Evolutionary conservation across 2,797 vertebrate genomes (phyloP), one percentile per base, ranked within the genome.

Genomic region (Avahi laniger): DNA sequence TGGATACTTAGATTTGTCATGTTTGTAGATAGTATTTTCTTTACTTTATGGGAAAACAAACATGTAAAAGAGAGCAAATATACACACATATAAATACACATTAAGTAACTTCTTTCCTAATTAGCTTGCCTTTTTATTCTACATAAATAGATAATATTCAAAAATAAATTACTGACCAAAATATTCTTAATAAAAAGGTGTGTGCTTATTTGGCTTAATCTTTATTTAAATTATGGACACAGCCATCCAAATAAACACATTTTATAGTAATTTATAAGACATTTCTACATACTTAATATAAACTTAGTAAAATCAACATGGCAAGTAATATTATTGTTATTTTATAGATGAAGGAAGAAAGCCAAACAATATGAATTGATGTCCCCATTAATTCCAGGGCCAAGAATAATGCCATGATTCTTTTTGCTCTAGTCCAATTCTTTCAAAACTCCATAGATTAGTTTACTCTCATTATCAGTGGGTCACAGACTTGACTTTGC

Each of bases 1-100:
- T 94, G 35, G 63, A 94, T 92, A 41, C 26, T 96, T 94, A 46
- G 26, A 93, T 96, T 96, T 97, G 67, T 92, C 67, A 83, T 93
- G 38, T 97, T 95, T 95, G 67, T 48, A 95, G 96, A 96, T 35
- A 97, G 10, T 72, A n/a, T 93, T 94, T 88, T 54, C 33, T 5
- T 95, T 50, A 87, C 7, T 76, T 83, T 85, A 22, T n/a, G 9
- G 48, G 70, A 41, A 93, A 93, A 96, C 78, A 48, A 87, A 88
- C 7, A 84, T 59, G 14, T 43, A 80, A 72, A 89, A 79, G n/a
- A 63, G 72, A 95, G 28, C 18, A 91, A 87, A 73, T 78, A 12
- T 73, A 50, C 18, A 35, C 10, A 82, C 9, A 4, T 24, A 75
- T 12, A 79, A 54, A 76, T 63, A 2, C 30, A 67, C n/a, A 50